A percentile compares a stretch with the other conserved stretches of the same genome.
phyloP scores from a whole-genome alignment of 1,140 invertebrate species.

The Drosophila ohnishii region DNA sequence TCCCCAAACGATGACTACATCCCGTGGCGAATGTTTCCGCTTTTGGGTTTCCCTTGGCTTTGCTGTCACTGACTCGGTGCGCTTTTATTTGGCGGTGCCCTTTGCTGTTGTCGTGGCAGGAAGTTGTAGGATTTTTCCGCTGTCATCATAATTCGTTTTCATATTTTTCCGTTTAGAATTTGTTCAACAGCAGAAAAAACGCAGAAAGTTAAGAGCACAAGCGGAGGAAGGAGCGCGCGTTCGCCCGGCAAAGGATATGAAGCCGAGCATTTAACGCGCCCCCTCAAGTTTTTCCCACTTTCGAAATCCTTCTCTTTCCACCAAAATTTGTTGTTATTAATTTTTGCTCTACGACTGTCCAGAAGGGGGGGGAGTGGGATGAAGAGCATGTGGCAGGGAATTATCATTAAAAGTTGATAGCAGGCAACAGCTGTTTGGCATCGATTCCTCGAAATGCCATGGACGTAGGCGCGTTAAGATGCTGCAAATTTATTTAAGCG shows the following conservation, averaged over 20 bases:
- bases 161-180: constrained; percentile 81
- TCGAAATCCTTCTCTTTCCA: too few species aligned
- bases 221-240: constrained; percentile 31
- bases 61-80: constrained; percentile 8
- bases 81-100: constrained; percentile 13
- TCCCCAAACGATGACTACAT: constrained; percentile 44
- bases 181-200: constrained; percentile 66
- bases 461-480: constrained; percentile 25
- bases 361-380: constrained; percentile 24
- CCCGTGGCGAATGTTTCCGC: constrained; percentile 70
- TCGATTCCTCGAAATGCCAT: constrained; percentile 48
- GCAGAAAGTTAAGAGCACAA: constrained; percentile 32
- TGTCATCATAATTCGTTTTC: constrained; percentile 82
- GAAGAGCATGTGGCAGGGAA: constrained; percentile 56
- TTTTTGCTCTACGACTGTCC: constrained; percentile 51
- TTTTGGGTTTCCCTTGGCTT: constrained; percentile 36
- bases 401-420: constrained; percentile 78
- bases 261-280: constrained; percentile 60
- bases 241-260: constrained; percentile 73
- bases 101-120: constrained; percentile 64
- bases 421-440: constrained; percentile 66
- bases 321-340: constrained; percentile 49
- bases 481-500: constrained; percentile 66
- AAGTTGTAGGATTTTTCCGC: constrained; percentile 81
- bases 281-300: constrained; percentile 42